Evolutionary conservation across 2,113 vertebrate species (phyloP).

Genomic region (Theropithecus gelada): DNA sequence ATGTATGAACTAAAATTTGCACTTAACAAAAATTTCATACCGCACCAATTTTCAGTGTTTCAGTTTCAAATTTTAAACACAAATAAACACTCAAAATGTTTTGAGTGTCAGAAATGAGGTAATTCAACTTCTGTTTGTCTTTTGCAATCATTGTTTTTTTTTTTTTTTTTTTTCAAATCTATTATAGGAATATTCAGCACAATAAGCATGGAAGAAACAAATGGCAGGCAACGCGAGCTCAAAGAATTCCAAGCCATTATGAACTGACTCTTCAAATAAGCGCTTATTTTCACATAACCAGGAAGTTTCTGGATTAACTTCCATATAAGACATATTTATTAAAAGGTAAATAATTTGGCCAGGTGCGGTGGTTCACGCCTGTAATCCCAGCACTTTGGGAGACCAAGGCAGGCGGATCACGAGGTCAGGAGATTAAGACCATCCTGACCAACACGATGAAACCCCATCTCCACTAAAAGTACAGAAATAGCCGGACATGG

Average conservation of each 20-base stretch:
- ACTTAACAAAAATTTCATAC: not conserved
- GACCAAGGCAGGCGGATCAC: too few species aligned
- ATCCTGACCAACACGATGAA: too few species aligned
- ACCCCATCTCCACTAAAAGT: too few species aligned
- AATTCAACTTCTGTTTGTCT: not conserved
- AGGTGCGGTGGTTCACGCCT: too few species aligned
- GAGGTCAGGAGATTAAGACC: too few species aligned
- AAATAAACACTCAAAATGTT: not conserved
- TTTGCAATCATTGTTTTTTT: not conserved
- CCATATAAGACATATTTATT: not conserved
- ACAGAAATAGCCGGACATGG: too few species aligned
- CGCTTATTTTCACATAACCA: not conserved
- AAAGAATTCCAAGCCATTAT: not conserved
- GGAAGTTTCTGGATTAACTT: not conserved
- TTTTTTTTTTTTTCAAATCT: not conserved
- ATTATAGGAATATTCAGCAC: not conserved
- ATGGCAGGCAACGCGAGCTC: rapidly evolving
- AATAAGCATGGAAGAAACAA: not conserved
- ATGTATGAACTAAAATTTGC: not conserved
- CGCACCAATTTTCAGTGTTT: not conserved
- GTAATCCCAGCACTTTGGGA: too few species aligned
- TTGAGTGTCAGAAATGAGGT: not conserved
- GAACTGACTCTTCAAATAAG: not conserved
- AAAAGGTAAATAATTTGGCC: not conserved
- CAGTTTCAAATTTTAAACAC: not conserved